A percentile compares a stretch with the other conserved stretches of the same genome.
Conservation (phyloP, 2,113 vertebrate genomes). For the Uropsilus gracilis region DNA sequence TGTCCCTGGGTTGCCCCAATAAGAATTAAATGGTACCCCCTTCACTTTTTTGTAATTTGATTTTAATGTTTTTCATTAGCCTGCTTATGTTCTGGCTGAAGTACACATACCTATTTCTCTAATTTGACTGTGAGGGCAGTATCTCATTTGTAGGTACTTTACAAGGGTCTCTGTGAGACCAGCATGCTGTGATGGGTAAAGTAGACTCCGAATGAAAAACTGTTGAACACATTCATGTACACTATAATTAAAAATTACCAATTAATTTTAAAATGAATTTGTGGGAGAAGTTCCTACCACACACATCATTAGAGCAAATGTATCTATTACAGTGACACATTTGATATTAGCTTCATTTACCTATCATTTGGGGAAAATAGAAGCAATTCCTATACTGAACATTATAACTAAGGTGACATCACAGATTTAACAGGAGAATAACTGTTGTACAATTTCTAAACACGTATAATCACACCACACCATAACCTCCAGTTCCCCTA, state of each 20-base stretch:
- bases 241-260: not conserved
- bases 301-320: not conserved
- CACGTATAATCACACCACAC: not conserved
- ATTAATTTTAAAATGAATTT: slow-evolving; percentile 45
- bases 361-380: not conserved
- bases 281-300: not conserved
- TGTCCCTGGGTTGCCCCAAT: not conserved
- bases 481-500: not conserved
- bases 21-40: not conserved
- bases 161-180: not conserved
- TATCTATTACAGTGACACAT: not conserved
- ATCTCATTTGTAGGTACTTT: not conserved
- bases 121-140: not conserved
- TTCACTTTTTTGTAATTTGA: not conserved
- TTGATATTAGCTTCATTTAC: not conserved
- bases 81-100: not conserved
- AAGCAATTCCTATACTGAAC: not conserved
- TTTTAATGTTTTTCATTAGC: not conserved
- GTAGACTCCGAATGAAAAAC: not conserved
- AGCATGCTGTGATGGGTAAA: not conserved
- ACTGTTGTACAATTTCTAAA: not conserved
- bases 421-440: not conserved
- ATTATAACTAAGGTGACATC: not conserved
- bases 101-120: not conserved
- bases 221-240: not conserved